Conservation (phyloP, 2,797 vertebrate genomes). For the Phylloscopus collybita region DNA sequence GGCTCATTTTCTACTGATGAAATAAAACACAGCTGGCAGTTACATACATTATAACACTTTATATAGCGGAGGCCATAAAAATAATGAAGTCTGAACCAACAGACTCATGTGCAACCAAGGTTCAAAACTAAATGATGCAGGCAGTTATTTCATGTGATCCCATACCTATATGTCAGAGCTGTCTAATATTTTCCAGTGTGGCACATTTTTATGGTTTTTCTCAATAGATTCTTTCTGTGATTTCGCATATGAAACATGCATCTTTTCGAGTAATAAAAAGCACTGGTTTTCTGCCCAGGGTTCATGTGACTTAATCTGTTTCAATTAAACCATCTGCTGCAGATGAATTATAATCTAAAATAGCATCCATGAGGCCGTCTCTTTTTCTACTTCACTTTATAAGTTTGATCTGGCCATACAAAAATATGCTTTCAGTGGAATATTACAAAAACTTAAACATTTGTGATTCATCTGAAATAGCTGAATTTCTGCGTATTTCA, state of each 20-base stretch:
- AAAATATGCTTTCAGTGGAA: background rate
- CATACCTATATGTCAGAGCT: background rate
- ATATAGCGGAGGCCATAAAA: constrained; percentile 19
- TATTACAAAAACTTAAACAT: background rate
- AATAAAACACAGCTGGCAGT: constrained; percentile 43
- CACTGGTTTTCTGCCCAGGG: background rate
- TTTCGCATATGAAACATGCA: background rate
- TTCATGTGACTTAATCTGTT: background rate
- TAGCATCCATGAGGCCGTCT: background rate
- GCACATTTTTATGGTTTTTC: background rate
- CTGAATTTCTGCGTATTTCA: background rate
- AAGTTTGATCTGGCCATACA: background rate
- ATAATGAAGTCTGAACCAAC: constrained; percentile 30
- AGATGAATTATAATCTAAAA: background rate
- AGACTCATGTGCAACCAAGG: background rate
- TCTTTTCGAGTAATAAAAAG: background rate
- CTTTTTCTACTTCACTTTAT: background rate
- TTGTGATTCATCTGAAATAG: background rate
- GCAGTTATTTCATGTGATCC: background rate
- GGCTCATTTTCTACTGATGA: background rate
- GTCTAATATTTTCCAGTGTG: background rate
- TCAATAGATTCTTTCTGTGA: background rate
- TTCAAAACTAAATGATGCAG: background rate
- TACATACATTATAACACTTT: background rate
- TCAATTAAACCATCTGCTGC: background rate